phyloP scores from a whole-genome alignment of 1,140 invertebrate genomes.

The Scaptomyza montana region DNA sequence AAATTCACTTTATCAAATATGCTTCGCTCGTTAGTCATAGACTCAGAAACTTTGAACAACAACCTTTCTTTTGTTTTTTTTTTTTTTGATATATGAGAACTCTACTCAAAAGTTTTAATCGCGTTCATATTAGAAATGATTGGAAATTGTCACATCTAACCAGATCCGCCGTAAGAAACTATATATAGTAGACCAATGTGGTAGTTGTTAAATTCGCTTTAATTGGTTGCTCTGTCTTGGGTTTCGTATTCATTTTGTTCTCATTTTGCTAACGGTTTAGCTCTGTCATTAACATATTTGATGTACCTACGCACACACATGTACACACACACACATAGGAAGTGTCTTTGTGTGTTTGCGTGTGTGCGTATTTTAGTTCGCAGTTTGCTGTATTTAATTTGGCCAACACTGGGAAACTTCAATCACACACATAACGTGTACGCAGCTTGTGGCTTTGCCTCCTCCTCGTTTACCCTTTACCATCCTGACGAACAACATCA shows the following conservation, averaged over 20 bases:
- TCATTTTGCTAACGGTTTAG: constrained; percentile 15
- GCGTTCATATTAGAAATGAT: too few relatives aligned
- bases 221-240: constrained; percentile 9
- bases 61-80: too few relatives aligned
- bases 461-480: background rate
- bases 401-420: constrained; percentile 62
- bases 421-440: constrained; percentile 66
- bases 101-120: too few relatives aligned
- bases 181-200: background rate
- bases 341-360: too few relatives aligned
- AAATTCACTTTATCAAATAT: too few relatives aligned
- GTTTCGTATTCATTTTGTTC: constrained; percentile 7
- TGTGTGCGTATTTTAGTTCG: constrained; percentile 22
- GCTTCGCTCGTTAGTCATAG: too few relatives aligned
- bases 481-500: constrained; percentile 3
- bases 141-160: background rate
- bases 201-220: constrained; percentile 20
- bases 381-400: constrained; percentile 65
- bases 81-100: too few relatives aligned
- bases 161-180: background rate
- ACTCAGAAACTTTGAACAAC: too few relatives aligned
- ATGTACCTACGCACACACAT: background rate
- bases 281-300: constrained; percentile 45
- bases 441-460: constrained; percentile 51
- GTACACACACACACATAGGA: background rate